A percentile compares a stretch with the other conserved stretches of the same genome.
Evolutionary conservation across 2,888 invertebrate species (phyloP).

Genomic region (Ormyrus nitidulus): DNA sequence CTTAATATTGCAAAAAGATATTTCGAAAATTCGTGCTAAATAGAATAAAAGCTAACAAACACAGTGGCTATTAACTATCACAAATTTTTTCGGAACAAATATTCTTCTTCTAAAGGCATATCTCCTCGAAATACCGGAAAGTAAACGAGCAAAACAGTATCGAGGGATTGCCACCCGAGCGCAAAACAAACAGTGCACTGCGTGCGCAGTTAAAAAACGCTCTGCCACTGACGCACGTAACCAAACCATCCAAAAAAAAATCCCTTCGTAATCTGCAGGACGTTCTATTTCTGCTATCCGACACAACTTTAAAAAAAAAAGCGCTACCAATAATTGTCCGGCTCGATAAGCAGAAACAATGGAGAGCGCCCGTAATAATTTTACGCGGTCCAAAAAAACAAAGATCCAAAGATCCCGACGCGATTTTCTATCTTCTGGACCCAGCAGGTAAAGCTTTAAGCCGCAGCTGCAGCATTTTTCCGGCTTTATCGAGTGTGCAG

Average conservation of each 20-base stretch:
- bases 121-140: not conserved
- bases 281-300: slow-evolving; percentile 6
- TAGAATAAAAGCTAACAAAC: too few species aligned
- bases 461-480: too few species aligned
- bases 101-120: not conserved
- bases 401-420: not conserved
- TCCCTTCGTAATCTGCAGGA: not conserved
- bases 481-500: too few species aligned
- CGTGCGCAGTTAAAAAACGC: not conserved
- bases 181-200: not conserved
- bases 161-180: not conserved
- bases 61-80: too few species aligned
- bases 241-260: slow-evolving; percentile 8
- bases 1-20: too few species aligned
- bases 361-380: slow-evolving; percentile 17
- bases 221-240: slow-evolving; percentile 3
- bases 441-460: not conserved
- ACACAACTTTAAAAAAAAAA: slow-evolving; percentile 13
- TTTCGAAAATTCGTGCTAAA: too few species aligned
- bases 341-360: slow-evolving; percentile 27
- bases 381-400: slow-evolving; percentile 9
- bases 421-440: slow-evolving; percentile 28
- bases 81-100: not conserved
- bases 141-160: not conserved
- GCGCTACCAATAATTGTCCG: slow-evolving; percentile 14